A percentile compares a stretch with the other conserved stretches of the same genome.
Evolutionary conservation across 2,888 invertebrate species (phyloP).

Genomic region (Dasysyrphus tricinctus): DNA sequence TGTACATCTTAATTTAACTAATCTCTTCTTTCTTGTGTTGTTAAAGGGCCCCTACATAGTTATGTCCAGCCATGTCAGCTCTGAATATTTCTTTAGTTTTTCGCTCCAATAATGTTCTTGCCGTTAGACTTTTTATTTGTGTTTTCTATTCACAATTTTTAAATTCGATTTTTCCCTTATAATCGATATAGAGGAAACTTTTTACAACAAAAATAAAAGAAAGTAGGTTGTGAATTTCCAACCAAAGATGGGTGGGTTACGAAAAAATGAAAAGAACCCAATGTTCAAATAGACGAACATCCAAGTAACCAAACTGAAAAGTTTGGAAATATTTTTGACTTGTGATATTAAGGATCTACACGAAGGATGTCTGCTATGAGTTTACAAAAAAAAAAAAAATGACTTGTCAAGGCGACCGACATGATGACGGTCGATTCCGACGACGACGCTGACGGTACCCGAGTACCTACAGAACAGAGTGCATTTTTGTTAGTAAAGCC

Average conservation of each 20-base stretch:
- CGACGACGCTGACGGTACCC: background rate
- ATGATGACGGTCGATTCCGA: too few relatives aligned
- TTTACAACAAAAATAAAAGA: background rate
- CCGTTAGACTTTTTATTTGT: slow-evolving; percentile 32
- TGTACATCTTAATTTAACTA: too few relatives aligned
- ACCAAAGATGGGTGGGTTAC: background rate
- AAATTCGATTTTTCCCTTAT: slow-evolving; percentile 53
- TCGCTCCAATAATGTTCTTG: slow-evolving; percentile 56
- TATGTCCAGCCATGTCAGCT: background rate
- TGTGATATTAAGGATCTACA: slow-evolving; percentile 45
- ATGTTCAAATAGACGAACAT: slow-evolving; percentile 19
- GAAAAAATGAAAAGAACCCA: background rate
- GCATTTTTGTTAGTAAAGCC: slow-evolving; percentile 29
- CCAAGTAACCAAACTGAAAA: slow-evolving; percentile 46
- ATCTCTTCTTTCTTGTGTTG: background rate
- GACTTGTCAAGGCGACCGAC: background rate
- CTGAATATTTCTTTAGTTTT: slow-evolving; percentile 36
- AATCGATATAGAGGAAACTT: slow-evolving; percentile 62
- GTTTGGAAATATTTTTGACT: slow-evolving; percentile 58
- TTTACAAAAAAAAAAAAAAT: background rate
- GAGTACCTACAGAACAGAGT: background rate
- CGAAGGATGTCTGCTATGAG: slow-evolving; percentile 5
- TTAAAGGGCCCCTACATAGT: too few relatives aligned
- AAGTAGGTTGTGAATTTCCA: background rate
- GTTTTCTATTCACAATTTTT: slow-evolving; percentile 28